These are phyloP conservation scores for Pteruthius melanotis DNA, from an alignment of 2,113 vertebrate genomes.

Conservation along the genomic window DNA sequence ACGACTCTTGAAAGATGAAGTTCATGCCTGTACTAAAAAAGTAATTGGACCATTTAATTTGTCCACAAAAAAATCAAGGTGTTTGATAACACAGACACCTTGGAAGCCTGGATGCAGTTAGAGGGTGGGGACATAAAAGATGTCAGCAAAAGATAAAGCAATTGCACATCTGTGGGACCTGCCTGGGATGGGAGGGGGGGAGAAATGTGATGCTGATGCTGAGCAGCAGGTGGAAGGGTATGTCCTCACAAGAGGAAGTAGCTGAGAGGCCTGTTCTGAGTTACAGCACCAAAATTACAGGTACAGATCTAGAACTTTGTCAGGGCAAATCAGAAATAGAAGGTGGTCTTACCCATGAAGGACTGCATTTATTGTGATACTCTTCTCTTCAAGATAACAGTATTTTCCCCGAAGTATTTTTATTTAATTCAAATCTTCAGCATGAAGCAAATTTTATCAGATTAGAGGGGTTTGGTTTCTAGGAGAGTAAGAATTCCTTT, in stretches of 20 bases:
- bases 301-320: background rate
- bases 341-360: background rate
- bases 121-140: background rate
- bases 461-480: background rate
- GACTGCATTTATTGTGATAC: background rate
- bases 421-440: background rate
- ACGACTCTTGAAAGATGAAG: background rate
- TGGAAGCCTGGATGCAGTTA: background rate
- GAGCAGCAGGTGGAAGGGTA: background rate
- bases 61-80: background rate
- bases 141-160: background rate
- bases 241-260: background rate
- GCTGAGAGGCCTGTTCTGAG: background rate
- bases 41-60: background rate
- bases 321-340: background rate
- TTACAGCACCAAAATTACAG: background rate
- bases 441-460: background rate
- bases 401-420: background rate
- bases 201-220: background rate
- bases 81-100: background rate
- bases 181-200: fast-evolving
- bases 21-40: background rate
- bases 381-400: background rate
- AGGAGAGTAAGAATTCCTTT: background rate
- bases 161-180: background rate